Evolutionary conservation across 1,140 invertebrate genomes (phyloP).

Genomic region (Caenorhabditis inopinata): DNA sequence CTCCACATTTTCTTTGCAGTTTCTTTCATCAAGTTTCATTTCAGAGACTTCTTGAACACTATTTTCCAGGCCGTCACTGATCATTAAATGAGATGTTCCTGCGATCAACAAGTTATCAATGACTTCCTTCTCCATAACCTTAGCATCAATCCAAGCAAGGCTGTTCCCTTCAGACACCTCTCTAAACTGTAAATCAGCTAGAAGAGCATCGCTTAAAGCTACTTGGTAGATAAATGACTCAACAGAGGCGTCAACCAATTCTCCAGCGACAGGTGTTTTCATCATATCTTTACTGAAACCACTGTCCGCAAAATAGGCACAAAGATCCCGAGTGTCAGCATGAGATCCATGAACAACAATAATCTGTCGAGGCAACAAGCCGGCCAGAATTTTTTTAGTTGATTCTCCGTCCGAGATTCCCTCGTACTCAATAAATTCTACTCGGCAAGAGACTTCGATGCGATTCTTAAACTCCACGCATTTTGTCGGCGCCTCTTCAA

Average conservation of each 20-base stretch:
- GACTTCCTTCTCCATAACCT: neutral
- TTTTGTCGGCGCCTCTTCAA: slow-evolving; percentile 65
- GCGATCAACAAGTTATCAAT: slow-evolving; percentile 17
- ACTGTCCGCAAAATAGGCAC: slow-evolving; percentile 72
- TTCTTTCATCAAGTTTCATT: neutral
- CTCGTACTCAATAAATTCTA: slow-evolving; percentile 96
- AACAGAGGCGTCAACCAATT: slow-evolving; percentile 89
- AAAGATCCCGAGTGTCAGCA: slow-evolving; percentile 73
- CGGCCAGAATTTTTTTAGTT: slow-evolving; percentile 72
- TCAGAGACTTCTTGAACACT: neutral
- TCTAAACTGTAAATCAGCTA: slow-evolving; percentile 61
- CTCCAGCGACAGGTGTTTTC: slow-evolving; percentile 76
- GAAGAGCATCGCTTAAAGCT: slow-evolving; percentile 60
- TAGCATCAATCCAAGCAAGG: neutral
- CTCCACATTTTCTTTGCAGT: neutral
- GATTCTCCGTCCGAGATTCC: slow-evolving; percentile 96
- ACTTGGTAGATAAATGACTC: slow-evolving; percentile 98
- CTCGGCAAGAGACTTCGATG: slow-evolving; percentile 67
- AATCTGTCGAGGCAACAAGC: slow-evolving; percentile 79
- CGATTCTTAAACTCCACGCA: slow-evolving; percentile 64
- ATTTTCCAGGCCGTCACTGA: neutral
- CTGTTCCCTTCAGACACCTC: slow-evolving; percentile 30
- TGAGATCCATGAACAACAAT: slow-evolving; percentile 75
- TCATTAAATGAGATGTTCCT: neutral
- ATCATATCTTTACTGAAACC: neutral